Percentiles rank a stretch among this genome's conserved stretches.
These are phyloP conservation scores for Callimorpha dominula DNA, from an alignment of 2,888 invertebrate species.

Conservation along the genomic window DNA sequence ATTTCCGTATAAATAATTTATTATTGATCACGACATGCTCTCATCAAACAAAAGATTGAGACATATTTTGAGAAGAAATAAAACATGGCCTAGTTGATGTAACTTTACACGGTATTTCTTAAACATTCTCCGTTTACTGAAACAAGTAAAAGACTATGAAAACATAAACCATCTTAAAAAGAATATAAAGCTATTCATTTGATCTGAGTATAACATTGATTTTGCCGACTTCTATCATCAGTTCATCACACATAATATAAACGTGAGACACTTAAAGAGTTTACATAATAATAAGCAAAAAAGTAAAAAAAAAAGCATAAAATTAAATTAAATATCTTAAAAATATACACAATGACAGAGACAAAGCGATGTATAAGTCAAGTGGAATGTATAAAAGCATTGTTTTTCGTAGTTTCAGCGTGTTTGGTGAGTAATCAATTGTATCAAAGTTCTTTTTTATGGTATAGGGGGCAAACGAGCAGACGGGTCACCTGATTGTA, in stretches of 20 bases:
- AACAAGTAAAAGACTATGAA: neutral
- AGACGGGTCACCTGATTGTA: too few relatives aligned
- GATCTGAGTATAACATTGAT: neutral
- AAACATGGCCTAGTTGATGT: neutral
- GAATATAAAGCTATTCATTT: conserved; percentile 1
- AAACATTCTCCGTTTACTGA: conserved; percentile 4
- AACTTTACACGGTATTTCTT: neutral
- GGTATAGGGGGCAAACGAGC: too few relatives aligned
- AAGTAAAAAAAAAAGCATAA: neutral
- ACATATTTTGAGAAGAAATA: neutral
- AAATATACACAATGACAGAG: neutral
- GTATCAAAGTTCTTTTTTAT: too few relatives aligned
- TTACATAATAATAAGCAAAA: neutral
- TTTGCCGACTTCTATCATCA: too few relatives aligned
- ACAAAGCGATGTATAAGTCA: neutral
- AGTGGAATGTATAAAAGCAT: neutral
- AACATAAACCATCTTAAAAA: neutral
- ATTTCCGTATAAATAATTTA: too few relatives aligned
- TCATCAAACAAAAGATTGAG: neutral
- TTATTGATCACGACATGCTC: too few relatives aligned
- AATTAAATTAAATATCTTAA: neutral
- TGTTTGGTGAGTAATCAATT: conserved; percentile 1
- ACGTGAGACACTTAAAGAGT: neutral
- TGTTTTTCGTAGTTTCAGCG: neutral
- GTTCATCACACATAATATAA: neutral